Evolutionary conservation across 2,888 invertebrate species (phyloP).

Genomic region (Tribolium freemani): DNA sequence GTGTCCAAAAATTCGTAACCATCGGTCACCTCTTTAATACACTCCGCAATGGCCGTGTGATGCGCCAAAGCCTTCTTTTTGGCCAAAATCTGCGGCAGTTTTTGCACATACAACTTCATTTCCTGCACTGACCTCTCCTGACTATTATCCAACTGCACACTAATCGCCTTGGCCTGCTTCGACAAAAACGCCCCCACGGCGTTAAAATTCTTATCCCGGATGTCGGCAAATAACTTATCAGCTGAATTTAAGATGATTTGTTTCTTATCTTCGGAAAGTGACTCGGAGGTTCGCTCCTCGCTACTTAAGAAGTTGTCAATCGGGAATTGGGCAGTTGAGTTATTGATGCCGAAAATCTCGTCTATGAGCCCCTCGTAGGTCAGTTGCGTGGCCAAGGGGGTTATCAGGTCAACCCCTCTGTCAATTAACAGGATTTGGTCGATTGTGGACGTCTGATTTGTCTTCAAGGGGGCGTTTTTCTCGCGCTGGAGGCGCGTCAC

Average conservation of each 20-base stretch:
- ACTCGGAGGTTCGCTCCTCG: conserved; percentile 75
- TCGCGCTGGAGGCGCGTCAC: conserved; percentile 81
- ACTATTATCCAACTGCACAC: conserved; percentile 87
- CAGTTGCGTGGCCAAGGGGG: conserved; percentile 93
- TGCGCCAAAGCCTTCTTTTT: conserved; percentile 88
- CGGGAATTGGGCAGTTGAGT: conserved; percentile 86
- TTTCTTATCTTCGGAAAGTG: conserved; percentile 76
- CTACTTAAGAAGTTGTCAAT: conserved; percentile 84
- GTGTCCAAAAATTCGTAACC: conserved; percentile 65
- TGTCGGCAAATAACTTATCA: conserved; percentile 89
- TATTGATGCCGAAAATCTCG: conserved; percentile 91
- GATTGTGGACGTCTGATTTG: conserved; percentile 70
- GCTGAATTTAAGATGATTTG: conserved; percentile 88
- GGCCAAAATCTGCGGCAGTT: conserved; percentile 88
- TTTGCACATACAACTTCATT: conserved; percentile 93
- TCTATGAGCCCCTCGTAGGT: conserved; percentile 98
- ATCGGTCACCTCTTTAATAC: conserved; percentile 86
- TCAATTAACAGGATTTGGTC: conserved; percentile 93
- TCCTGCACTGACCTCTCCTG: conserved; percentile 94
- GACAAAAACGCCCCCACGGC: conserved; percentile 90
- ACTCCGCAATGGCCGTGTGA: conserved; percentile 94
- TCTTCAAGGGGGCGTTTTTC: conserved; percentile 65
- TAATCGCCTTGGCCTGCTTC: conserved; percentile 88
- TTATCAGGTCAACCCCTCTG: conserved; percentile 90
- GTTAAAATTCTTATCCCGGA: conserved; percentile 94